phyloP scores from a whole-genome alignment of 2,113 vertebrate species.

The Ascaphus truei region DNA sequence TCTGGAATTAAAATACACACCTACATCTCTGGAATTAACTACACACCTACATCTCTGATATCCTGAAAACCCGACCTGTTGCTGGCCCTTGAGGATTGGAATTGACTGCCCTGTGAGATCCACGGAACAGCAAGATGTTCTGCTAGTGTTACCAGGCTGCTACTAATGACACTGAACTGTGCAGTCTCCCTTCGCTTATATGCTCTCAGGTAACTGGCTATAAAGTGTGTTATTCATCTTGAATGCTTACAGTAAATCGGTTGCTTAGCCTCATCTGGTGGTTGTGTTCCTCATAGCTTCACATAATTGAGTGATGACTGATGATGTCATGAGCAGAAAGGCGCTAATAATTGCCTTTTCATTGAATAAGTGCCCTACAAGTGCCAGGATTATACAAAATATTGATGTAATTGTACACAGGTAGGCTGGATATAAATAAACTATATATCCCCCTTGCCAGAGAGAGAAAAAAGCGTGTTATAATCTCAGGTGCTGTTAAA shows the following conservation, averaged over 20 bases:
- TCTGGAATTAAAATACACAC: too few species aligned
- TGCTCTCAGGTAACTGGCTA: background rate
- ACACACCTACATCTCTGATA: too few species aligned
- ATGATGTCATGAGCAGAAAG: background rate
- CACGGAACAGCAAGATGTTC: too few species aligned
- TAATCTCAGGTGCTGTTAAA: too few species aligned
- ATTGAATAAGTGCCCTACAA: background rate
- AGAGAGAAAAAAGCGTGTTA: too few species aligned
- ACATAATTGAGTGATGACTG: slow-evolving; percentile 17
- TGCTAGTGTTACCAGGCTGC: background rate
- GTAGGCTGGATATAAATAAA: background rate
- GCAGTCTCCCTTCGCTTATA: background rate
- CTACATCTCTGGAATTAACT: too few species aligned
- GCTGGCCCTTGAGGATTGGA: too few species aligned
- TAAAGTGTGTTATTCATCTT: background rate
- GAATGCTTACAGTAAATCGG: slow-evolving; percentile 1
- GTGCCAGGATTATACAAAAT: background rate
- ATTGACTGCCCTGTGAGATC: too few species aligned
- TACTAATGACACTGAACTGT: background rate
- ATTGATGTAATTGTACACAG: background rate
- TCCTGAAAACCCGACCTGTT: too few species aligned
- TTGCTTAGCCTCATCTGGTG: background rate
- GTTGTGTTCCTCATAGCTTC: background rate
- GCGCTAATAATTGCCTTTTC: background rate
- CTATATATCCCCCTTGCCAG: background rate